These are phyloP conservation scores for Ectemnius lituratus DNA, from an alignment of 2,888 invertebrate genomes.

Conservation along the genomic window DNA sequence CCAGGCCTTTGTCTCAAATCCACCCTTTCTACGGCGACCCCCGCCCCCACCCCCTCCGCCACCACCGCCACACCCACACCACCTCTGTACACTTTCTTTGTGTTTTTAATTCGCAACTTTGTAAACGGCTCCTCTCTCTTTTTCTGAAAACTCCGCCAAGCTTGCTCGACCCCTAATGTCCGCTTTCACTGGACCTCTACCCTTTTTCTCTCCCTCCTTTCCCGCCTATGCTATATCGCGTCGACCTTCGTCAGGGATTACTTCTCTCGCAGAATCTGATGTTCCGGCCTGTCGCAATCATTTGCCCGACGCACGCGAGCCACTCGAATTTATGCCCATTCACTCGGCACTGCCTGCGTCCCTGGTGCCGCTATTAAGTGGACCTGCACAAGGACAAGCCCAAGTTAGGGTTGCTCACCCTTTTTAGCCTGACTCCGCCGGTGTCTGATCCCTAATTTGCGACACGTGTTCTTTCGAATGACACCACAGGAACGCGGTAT, in stretches of 20 bases:
- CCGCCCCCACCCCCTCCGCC: constrained; percentile 27
- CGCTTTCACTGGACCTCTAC: constrained; percentile 31
- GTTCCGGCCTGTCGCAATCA: constrained; percentile 24
- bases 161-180: too few species aligned
- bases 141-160: constrained; percentile 35
- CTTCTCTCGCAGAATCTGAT: constrained; percentile 44
- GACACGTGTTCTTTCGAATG: too few species aligned
- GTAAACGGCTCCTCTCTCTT: constrained; percentile 60
- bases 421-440: too few species aligned
- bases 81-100: constrained; percentile 68
- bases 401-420: too few species aligned
- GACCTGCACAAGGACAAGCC: neutral
- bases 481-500: too few species aligned
- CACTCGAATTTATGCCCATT: constrained; percentile 6
- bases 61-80: constrained; percentile 27
- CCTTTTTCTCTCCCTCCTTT: constrained; percentile 17
- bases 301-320: constrained; percentile 39
- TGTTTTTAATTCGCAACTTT: constrained; percentile 75
- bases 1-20: constrained; percentile 75
- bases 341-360: too few species aligned
- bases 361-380: neutral
- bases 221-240: constrained; percentile 10
- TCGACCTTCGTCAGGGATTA: constrained; percentile 60
- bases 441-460: too few species aligned
- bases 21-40: constrained; percentile 60